Percentiles rank a stretch among this genome's conserved stretches.
phyloP scores from a whole-genome alignment of 2,113 vertebrate genomes.

The Pelmatolapia mariae region DNA sequence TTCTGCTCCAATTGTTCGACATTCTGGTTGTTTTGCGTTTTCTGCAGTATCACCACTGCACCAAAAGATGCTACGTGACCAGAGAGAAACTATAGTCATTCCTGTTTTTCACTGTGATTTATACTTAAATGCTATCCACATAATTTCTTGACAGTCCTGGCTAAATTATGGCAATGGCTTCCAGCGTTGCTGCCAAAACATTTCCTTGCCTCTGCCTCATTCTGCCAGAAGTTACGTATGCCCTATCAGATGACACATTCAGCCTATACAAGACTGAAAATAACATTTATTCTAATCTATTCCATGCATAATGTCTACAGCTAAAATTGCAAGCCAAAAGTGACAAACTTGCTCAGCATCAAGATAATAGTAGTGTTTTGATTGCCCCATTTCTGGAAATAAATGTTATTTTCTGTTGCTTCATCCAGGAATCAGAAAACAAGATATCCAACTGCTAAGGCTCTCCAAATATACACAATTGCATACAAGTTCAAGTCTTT shows the following conservation, averaged over 20 bases:
- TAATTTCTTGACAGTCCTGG: neutral
- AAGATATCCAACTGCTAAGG: neutral
- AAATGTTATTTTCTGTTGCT: neutral
- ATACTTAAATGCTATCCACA: neutral
- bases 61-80: neutral
- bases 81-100: neutral
- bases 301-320: constrained; percentile 11
- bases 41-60: neutral
- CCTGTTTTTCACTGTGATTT: neutral
- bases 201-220: neutral
- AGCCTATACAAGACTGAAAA: constrained; percentile 1
- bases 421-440: neutral
- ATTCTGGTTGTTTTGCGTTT: neutral
- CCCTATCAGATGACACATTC: constrained; percentile 30
- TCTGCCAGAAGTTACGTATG: constrained; percentile 6
- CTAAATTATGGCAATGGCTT: neutral
- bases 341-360: constrained; percentile 26
- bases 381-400: neutral
- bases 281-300: constrained; percentile 17
- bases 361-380: neutral
- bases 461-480: neutral
- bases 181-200: constrained; percentile 11
- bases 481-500: neutral
- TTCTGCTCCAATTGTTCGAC: neutral
- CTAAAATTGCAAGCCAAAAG: neutral